A percentile compares a stretch with the other conserved stretches of the same genome.
phyloP scores from a whole-genome alignment of 2,797 vertebrate genomes.

The Anas capensis region DNA sequence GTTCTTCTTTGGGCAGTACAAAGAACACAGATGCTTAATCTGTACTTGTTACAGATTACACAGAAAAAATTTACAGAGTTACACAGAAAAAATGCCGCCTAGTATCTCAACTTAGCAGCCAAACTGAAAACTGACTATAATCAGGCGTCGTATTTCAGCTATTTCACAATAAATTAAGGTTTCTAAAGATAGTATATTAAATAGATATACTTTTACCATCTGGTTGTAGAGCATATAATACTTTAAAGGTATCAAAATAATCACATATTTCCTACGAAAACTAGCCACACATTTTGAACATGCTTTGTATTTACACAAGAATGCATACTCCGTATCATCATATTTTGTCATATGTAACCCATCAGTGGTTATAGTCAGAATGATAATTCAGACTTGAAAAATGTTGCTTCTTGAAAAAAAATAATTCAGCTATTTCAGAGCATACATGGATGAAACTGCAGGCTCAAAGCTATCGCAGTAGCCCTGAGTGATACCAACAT shows the following conservation, averaged over 20 bases:
- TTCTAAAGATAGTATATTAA: not conserved
- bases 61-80: not conserved
- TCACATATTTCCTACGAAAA: not conserved
- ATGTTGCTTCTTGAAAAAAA: not conserved
- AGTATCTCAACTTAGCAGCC: not conserved
- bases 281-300: not conserved
- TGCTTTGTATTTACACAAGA: not conserved
- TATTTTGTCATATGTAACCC: not conserved
- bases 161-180: not conserved
- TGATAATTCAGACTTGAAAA: not conserved
- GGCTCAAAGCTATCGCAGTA: not conserved
- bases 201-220: not conserved
- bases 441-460: not conserved
- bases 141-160: not conserved
- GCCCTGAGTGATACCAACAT: rapidly evolving
- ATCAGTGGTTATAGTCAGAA: not conserved
- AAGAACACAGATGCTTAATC: not conserved
- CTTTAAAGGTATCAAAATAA: not conserved
- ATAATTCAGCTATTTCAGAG: not conserved
- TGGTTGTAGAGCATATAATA: not conserved
- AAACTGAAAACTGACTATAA: not conserved
- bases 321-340: not conserved
- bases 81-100: not conserved
- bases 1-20: not conserved
- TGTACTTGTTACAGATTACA: not conserved